These are phyloP conservation scores for Caenorhabditis imperialis DNA, from an alignment of 2,888 invertebrate species.

Conservation along the genomic window DNA sequence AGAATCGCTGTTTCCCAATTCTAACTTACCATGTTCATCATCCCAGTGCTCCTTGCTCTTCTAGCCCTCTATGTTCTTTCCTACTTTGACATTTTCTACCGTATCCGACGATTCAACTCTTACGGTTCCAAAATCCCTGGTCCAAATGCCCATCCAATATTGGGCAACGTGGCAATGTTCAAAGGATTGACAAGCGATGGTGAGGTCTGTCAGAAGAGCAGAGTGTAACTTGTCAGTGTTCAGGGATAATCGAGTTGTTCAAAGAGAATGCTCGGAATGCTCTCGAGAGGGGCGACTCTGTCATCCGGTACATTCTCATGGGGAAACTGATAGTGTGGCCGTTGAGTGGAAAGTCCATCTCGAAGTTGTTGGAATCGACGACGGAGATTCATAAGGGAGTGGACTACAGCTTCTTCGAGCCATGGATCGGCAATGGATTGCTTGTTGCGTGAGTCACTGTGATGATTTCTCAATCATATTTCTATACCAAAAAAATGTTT, in stretches of 20 bases:
- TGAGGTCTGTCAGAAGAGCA: conserved; percentile 57
- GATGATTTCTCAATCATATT: too few species aligned
- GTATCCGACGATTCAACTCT: conserved; percentile 12
- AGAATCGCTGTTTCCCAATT: too few species aligned
- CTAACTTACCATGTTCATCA: too few species aligned
- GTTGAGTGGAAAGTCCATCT: conserved; percentile 5
- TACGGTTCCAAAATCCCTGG: conserved; percentile 26
- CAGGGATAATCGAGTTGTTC: conserved; percentile 19
- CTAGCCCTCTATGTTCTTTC: conserved; percentile 2
- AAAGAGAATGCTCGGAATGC: conserved; percentile 18
- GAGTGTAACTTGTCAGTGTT: conserved; percentile 47
- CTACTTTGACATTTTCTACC: neutral
- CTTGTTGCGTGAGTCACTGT: neutral
- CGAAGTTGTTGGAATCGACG: conserved; percentile 12
- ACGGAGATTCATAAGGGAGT: conserved; percentile 11
- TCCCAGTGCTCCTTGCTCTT: conserved; percentile 6
- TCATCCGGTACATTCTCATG: conserved; percentile 12
- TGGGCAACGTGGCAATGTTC: conserved; percentile 16
- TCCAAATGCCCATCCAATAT: neutral
- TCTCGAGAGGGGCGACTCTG: conserved; percentile 11
- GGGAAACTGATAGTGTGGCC: conserved; percentile 12
- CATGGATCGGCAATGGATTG: conserved; percentile 11
- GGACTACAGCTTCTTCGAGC: conserved; percentile 9
- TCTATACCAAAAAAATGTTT: too few species aligned
- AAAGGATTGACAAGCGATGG: conserved; percentile 9